phyloP scores from a whole-genome alignment of 2,113 vertebrate species.

The Aldabrachelys gigantea region DNA sequence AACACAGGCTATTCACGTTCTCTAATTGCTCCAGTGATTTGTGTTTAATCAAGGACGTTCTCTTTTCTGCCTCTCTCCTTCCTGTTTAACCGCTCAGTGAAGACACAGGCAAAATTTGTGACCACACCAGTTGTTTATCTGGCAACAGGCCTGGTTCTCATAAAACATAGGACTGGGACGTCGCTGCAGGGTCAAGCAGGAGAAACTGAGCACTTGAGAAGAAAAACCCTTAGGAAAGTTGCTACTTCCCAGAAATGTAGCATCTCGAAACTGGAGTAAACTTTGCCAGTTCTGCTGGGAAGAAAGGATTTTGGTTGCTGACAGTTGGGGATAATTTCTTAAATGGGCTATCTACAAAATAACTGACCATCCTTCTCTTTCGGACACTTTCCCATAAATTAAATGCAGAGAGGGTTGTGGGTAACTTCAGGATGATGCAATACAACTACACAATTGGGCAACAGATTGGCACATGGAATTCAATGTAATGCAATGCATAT shows the following conservation, averaged over 20 bases:
- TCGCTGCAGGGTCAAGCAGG: not conserved
- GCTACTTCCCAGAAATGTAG: not conserved
- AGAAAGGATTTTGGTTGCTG: not conserved
- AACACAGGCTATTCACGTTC: constrained; percentile 32
- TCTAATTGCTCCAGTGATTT: constrained; percentile 56
- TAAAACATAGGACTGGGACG: not conserved
- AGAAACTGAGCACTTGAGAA: not conserved
- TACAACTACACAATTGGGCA: constrained; percentile 17
- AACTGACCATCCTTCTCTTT: not conserved
- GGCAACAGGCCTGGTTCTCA: not conserved
- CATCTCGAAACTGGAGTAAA: not conserved
- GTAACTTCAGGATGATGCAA: constrained; percentile 60
- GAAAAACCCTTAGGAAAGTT: not conserved
- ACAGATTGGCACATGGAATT: constrained; percentile 28
- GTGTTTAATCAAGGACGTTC: constrained; percentile 57
- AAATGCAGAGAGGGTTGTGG: constrained; percentile 29
- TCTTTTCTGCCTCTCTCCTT: constrained; percentile 37
- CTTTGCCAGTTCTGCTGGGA: not conserved
- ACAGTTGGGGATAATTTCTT: not conserved
- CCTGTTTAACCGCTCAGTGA: constrained; percentile 48
- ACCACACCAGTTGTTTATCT: constrained; percentile 41
- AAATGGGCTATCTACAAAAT: constrained; percentile 8
- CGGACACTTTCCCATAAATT: constrained; percentile 13
- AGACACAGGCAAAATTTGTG: constrained; percentile 57
- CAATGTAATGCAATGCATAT: constrained; percentile 34